Evolutionary conservation across 2,797 vertebrate species (phyloP), one percentile per base, ranked within the genome.

Genomic region (Limosa lapponica): DNA sequence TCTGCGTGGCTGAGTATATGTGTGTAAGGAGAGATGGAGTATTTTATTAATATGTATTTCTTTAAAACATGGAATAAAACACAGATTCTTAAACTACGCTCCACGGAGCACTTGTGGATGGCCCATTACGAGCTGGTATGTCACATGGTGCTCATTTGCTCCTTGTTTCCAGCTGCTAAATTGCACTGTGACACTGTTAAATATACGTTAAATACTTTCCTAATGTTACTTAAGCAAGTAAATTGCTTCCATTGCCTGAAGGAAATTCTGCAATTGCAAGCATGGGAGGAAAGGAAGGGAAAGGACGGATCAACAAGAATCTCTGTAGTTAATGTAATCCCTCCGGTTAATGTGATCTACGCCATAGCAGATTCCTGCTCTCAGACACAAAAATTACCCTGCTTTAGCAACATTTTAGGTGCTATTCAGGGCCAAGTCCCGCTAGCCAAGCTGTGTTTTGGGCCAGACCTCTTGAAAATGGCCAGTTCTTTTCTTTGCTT

Each of bases 151-250:
- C 87, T 94, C 90, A 93, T 96, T 96, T 94, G 70, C 91, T 96
- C n/a, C 93, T 89, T 92, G 94, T 93, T 96, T 96, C 94, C 94
- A 95, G 94, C 95, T 97, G 96, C 86, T 96, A 95, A 97, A 96
- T 96, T 96, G 94, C 93, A 85, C 78, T 71, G 83, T 95, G 96
- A 87, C 95, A 93, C 83, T 95, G 95, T 87, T 95, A 95, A 96
- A 96, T 97, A 96, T 85, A 95, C 4, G 15, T 95, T 96, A 97
- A 97, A 97, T 94, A 95, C 83, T 70, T 95, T 82, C 59, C 67
- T 96, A 95, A 95, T 92, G 90, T 93, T 96, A 95, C 93, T 97
- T 95, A 94, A 95, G 94, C 92, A 95, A 95, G 84, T 41, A 95
- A 96, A 96, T 96, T 92, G 79, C 81, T 96, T 93, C 83, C 86